Evolutionary conservation across 2,888 invertebrate species (phyloP).

Genomic region (Eumerus sabulonum): DNA sequence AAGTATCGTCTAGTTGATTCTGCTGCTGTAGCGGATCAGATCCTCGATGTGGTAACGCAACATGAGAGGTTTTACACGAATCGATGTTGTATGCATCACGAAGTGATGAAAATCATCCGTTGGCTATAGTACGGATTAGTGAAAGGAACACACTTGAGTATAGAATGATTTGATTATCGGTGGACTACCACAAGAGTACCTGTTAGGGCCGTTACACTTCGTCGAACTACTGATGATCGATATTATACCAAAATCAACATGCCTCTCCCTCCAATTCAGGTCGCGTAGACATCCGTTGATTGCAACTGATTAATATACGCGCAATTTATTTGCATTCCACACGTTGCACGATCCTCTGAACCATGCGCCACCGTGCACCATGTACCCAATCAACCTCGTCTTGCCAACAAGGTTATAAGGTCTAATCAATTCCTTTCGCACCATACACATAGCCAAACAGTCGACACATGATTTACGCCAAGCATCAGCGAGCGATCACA

Average conservation of each 20-base stretch:
- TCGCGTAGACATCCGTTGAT: slow-evolving; percentile 26
- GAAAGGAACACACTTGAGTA: neutral
- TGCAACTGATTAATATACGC: slow-evolving; percentile 40
- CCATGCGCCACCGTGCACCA: slow-evolving; percentile 1
- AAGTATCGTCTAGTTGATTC: neutral
- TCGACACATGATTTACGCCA: slow-evolving; percentile 50
- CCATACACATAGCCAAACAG: slow-evolving; percentile 22
- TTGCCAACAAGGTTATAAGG: slow-evolving; percentile 57
- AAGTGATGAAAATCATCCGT: slow-evolving; percentile 20
- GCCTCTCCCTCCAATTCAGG: too few species aligned
- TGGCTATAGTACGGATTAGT: neutral
- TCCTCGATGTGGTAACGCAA: neutral
- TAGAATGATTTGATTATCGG: neutral
- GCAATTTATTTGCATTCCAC: slow-evolving; percentile 44
- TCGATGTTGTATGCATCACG: slow-evolving; percentile 28
- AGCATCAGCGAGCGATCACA: slow-evolving; percentile 61
- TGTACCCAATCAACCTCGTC: slow-evolving; percentile 45
- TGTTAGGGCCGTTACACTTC: neutral
- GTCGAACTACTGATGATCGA: too few species aligned
- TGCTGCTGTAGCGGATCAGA: neutral
- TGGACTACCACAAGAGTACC: slow-evolving; percentile 13
- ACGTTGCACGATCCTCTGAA: slow-evolving; percentile 27
- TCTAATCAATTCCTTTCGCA: slow-evolving; percentile 61
- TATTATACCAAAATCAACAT: too few species aligned
- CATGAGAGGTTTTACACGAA: neutral